Conservation (phyloP, 30 jellyfish, hydroid and myxozoan species). For the Hydractinia symbiolongicarpus region DNA sequence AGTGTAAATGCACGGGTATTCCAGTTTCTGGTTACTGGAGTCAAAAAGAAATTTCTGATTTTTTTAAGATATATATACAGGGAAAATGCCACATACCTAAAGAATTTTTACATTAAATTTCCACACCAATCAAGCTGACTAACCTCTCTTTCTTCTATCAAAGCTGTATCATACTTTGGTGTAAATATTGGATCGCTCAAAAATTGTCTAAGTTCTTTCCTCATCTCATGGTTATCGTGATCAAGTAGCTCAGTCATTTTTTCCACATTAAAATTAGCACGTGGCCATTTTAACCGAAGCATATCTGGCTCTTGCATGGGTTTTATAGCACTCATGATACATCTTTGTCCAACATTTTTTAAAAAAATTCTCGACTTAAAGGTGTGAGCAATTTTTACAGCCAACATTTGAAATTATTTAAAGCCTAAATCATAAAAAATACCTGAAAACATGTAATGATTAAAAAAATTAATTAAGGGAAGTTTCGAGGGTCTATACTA, state of each 20-base stretch:
- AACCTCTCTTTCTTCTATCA: conserved; percentile 69
- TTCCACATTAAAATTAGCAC: conserved; percentile 39
- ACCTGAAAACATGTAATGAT: neutral
- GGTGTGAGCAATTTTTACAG: too few relatives aligned
- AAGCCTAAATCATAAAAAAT: neutral
- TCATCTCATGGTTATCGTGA: conserved; percentile 81
- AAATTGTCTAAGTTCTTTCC: conserved; percentile 55
- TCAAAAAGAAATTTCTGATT: too few relatives aligned
- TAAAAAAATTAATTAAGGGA: neutral
- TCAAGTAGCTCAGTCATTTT: conserved; percentile 64
- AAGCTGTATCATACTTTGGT: conserved; percentile 64
- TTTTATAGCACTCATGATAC: neutral
- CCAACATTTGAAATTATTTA: too few relatives aligned
- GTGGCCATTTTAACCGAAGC: conserved; percentile 58
- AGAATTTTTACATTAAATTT: too few relatives aligned
- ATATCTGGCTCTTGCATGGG: conserved; percentile 28
- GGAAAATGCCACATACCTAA: too few relatives aligned
- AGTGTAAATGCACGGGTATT: too few relatives aligned
- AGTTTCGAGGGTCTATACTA: too few relatives aligned
- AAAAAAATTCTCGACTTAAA: neutral
- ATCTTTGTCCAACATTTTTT: neutral
- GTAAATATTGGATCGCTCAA: conserved; percentile 81
- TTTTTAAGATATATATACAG: too few relatives aligned
- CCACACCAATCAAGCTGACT: too few relatives aligned
- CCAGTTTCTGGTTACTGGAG: too few relatives aligned